A percentile compares a stretch with the other conserved stretches of the same genome.
Conservation (phyloP, 2,888 invertebrate species). For the Podabrus alpinus region DNA sequence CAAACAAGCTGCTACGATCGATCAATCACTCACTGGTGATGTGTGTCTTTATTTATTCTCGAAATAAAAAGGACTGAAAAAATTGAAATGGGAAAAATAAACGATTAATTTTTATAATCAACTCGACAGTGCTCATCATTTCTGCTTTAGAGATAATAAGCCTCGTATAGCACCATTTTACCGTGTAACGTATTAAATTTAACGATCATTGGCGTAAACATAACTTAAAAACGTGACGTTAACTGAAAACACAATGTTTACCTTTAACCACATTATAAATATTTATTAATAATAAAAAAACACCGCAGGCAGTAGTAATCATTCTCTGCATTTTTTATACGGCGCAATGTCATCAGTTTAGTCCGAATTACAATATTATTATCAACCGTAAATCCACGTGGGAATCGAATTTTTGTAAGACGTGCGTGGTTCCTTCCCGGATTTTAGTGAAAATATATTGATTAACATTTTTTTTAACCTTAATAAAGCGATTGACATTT, state of each 20-base stretch:
- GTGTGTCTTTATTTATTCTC: not conserved
- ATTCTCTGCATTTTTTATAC: not conserved
- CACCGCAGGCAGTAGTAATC: not conserved
- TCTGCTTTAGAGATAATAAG: not conserved
- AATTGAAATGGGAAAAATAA: not conserved
- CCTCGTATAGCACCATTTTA: not conserved
- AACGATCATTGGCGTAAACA: not conserved
- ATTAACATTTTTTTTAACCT: not conserved
- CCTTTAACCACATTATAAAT: not conserved
- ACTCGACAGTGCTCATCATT: not conserved
- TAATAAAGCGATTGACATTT: conserved; percentile 11
- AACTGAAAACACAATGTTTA: not conserved
- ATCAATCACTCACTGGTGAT: not conserved
- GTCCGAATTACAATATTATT: too few species aligned
- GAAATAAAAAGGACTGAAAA: not conserved
- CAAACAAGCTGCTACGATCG: not conserved
- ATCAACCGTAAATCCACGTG: not conserved
- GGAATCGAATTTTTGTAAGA: not conserved
- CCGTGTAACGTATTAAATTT: not conserved
- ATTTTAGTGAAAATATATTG: not conserved
- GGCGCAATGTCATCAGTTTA: not conserved
- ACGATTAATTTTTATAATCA: not conserved
- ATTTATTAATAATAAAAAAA: not conserved
- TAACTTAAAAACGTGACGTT: not conserved
- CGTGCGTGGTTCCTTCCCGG: not conserved